Conservation (phyloP, 2,797 vertebrate genomes). For the Rhabdomys pumilio region DNA sequence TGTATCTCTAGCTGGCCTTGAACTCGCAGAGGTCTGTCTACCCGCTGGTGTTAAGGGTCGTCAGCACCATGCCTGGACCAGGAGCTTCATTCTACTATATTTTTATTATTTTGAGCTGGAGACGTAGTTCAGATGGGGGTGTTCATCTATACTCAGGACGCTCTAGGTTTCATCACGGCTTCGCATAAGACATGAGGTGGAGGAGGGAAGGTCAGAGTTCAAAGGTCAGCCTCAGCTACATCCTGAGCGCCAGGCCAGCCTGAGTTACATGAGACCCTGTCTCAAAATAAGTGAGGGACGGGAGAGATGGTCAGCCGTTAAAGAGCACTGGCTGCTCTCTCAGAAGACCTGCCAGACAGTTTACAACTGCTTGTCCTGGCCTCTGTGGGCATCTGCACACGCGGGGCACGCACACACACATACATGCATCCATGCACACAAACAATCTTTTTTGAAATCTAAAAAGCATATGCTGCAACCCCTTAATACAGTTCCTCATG, state of each 20-base stretch:
- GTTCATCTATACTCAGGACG: neutral
- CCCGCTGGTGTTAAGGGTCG: neutral
- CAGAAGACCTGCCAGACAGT: neutral
- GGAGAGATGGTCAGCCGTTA: neutral
- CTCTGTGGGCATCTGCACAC: neutral
- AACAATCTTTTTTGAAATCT: neutral
- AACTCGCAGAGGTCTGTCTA: neutral
- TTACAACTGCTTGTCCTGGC: neutral
- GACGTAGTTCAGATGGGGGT: neutral
- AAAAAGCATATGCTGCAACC: neutral
- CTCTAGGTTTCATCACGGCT: neutral
- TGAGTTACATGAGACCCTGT: neutral
- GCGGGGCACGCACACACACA: neutral
- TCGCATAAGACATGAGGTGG: neutral
- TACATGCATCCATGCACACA: neutral
- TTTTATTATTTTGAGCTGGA: neutral
- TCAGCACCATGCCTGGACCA: neutral
- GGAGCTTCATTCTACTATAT: neutral
- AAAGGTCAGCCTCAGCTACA: neutral
- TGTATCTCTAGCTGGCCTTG: neutral
- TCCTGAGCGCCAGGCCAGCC: neutral
- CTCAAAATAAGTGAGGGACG: neutral
- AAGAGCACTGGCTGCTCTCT: neutral
- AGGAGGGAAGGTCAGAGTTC: neutral
- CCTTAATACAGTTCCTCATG: neutral